Evolutionary conservation across 2,113 vertebrate species (phyloP).

Genomic region (Orientallactaga bullata): DNA sequence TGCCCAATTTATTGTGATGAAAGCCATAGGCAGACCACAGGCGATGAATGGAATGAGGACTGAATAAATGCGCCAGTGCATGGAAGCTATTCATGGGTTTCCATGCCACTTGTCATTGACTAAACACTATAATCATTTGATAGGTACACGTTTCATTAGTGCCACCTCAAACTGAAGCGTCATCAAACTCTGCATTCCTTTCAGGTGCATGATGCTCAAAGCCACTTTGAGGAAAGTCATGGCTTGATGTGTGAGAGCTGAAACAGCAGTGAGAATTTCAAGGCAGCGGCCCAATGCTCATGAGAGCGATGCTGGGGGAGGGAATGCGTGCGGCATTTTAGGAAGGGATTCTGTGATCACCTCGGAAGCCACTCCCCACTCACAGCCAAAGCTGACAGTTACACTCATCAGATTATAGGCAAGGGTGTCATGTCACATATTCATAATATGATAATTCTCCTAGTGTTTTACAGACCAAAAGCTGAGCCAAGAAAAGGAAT

Average conservation of each 20-base stretch:
- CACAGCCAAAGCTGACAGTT: not conserved
- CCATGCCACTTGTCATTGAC: constrained; percentile 30
- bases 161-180: constrained; percentile 62
- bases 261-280: constrained; percentile 24
- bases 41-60: constrained; percentile 66
- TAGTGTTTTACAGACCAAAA: constrained; percentile 71
- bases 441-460: constrained; percentile 72
- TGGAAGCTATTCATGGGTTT: constrained; percentile 64
- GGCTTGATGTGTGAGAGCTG: constrained; percentile 18
- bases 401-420: constrained; percentile 66
- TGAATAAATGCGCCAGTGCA: not conserved
- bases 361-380: not conserved
- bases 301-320: not conserved
- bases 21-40: constrained; percentile 53
- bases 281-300: constrained; percentile 10
- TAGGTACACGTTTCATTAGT: constrained; percentile 72
- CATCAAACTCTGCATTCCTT: constrained; percentile 61
- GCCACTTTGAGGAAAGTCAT: not conserved
- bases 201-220: constrained; percentile 44
- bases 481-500: constrained; percentile 67
- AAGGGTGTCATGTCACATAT: constrained; percentile 56
- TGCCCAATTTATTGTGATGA: constrained; percentile 60
- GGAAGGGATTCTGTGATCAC: constrained; percentile 22
- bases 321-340: not conserved
- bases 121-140: constrained; percentile 60